Percentiles rank a stretch among this genome's conserved stretches.
phyloP scores from a whole-genome alignment of 2,797 vertebrate genomes.

The Smutsia temminckii region DNA sequence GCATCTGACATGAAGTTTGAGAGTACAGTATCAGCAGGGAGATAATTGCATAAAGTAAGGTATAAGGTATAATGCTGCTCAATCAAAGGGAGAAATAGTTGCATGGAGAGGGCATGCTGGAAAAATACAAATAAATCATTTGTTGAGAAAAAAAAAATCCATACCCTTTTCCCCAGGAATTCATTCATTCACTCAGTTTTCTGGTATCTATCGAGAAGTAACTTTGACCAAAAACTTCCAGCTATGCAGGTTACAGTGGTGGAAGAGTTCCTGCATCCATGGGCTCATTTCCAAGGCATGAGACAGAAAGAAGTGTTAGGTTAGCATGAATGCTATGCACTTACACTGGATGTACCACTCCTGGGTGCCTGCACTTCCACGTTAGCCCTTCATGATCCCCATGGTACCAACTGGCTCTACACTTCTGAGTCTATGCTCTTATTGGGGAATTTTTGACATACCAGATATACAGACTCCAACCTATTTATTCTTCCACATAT shows the following conservation, averaged over 20 bases:
- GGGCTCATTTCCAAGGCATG: neutral
- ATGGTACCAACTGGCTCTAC: fast-evolving
- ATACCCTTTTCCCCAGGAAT: neutral
- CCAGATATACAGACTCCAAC: neutral
- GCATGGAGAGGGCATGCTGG: neutral
- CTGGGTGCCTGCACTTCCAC: neutral
- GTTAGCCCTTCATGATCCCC: fast-evolving
- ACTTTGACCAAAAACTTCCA: neutral
- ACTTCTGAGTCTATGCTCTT: neutral
- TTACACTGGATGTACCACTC: neutral
- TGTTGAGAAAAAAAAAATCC: neutral
- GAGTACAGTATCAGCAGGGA: neutral
- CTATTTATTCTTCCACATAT: neutral
- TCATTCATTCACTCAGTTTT: neutral
- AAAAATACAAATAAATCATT: neutral
- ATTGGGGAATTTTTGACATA: neutral
- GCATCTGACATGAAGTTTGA: neutral
- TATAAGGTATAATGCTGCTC: neutral
- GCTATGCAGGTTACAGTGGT: neutral
- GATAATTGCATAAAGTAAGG: neutral
- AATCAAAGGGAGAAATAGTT: neutral
- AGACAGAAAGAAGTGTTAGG: neutral
- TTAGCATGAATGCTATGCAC: neutral
- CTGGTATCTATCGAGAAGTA: neutral
- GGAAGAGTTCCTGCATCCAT: neutral